Conservation (phyloP, 2,797 vertebrate species). For the Phataginus tetradactyla region DNA sequence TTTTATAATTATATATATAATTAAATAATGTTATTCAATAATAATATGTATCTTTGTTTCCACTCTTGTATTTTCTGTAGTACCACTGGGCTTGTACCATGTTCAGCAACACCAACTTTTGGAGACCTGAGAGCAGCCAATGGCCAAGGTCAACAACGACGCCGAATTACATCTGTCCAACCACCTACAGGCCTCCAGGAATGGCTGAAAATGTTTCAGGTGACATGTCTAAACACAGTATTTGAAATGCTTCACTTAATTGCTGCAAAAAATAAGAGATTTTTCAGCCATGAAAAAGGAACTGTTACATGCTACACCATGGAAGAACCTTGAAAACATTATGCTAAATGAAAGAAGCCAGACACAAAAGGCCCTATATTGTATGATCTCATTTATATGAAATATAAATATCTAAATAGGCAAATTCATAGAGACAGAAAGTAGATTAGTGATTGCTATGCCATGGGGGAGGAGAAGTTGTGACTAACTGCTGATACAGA, state of each 20-base stretch:
- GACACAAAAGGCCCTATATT: background rate
- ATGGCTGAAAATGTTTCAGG: constrained; percentile 99
- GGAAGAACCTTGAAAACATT: constrained; percentile 21
- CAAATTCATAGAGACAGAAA: background rate
- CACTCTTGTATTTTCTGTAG: constrained; percentile 82
- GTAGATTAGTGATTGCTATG: background rate
- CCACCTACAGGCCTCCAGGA: constrained; percentile 98
- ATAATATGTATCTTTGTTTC: background rate
- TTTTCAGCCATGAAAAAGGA: background rate
- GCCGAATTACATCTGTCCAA: constrained; percentile 97
- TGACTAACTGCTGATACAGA: background rate
- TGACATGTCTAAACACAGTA: constrained; percentile 81
- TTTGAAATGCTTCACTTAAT: constrained; percentile 32
- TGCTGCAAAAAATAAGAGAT: background rate
- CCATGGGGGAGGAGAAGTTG: background rate
- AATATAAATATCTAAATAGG: constrained; percentile 22
- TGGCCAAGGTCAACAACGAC: constrained; percentile 97
- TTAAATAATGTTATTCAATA: too few species aligned
- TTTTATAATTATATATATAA: too few species aligned
- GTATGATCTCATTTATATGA: background rate
- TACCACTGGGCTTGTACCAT: constrained; percentile 96
- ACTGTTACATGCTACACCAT: background rate
- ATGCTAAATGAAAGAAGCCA: constrained; percentile 18
- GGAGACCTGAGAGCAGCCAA: constrained; percentile 98
- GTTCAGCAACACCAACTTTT: constrained; percentile 98